phyloP scores from a whole-genome alignment of 1,140 invertebrate species.

The Lordiphosa mommai region DNA sequence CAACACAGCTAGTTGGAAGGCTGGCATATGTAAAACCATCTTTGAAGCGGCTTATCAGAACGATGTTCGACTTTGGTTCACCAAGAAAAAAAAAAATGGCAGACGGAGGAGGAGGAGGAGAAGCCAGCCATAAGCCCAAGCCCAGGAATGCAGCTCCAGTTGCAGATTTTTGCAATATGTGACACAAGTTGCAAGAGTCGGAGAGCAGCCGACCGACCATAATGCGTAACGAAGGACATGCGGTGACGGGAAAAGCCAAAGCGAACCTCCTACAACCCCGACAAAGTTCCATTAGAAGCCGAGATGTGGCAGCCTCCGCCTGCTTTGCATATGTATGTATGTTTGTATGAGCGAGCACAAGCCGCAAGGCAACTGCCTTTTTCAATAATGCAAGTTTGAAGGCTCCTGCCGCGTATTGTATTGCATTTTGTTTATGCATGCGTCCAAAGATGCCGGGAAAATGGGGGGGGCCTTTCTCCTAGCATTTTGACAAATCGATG shows the following conservation, averaged over 20 bases:
- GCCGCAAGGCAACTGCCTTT: slow-evolving; percentile 35
- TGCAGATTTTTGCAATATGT: slow-evolving; percentile 70
- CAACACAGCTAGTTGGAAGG: not conserved
- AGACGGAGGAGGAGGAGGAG: not conserved
- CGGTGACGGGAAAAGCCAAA: slow-evolving; percentile 47
- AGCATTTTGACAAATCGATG: slow-evolving; percentile 45
- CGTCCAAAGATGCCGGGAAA: slow-evolving; percentile 32
- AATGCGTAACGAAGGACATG: slow-evolving; percentile 49
- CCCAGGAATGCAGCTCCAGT: slow-evolving; percentile 54
- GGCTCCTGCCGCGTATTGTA: slow-evolving; percentile 58
- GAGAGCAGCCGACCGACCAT: slow-evolving; percentile 28
- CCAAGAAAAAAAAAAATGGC: not conserved
- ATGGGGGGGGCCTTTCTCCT: not conserved
- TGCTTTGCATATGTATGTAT: too few relatives aligned
- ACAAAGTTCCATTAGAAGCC: not conserved
- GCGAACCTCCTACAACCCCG: not conserved
- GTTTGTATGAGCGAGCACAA: not conserved
- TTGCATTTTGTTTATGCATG: slow-evolving; percentile 75
- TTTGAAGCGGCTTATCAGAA: slow-evolving; percentile 71
- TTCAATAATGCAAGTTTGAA: slow-evolving; percentile 72
- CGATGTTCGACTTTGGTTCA: slow-evolving; percentile 48
- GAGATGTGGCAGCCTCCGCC: not conserved
- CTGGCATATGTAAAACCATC: slow-evolving; percentile 71
- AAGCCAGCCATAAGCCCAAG: slow-evolving; percentile 60
- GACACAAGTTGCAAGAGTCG: slow-evolving; percentile 45